Evolutionary conservation across 2,113 vertebrate species (phyloP).

Genomic region (Theristicus caerulescens): DNA sequence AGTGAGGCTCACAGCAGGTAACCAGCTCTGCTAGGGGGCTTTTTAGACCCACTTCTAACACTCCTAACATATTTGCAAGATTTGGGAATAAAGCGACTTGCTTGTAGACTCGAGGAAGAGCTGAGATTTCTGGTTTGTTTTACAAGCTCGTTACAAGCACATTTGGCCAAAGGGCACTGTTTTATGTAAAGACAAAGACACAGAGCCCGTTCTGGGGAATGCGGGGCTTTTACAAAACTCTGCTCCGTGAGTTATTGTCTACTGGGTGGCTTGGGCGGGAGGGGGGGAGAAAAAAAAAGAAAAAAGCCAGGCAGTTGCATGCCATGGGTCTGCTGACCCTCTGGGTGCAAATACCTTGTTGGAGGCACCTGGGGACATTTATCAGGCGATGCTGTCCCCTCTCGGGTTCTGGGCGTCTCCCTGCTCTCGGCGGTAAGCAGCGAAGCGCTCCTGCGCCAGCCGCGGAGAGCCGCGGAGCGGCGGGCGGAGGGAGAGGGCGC

Average conservation of each 20-base stretch:
- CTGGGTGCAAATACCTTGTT: neutral
- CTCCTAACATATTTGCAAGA: slow-evolving; percentile 24
- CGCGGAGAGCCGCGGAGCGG: neutral
- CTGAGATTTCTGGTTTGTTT: slow-evolving; percentile 54
- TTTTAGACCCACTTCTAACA: slow-evolving; percentile 39
- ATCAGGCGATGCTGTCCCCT: neutral
- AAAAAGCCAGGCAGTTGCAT: neutral
- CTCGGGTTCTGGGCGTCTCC: neutral
- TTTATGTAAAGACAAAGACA: slow-evolving; percentile 42
- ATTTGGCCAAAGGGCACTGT: slow-evolving; percentile 53
- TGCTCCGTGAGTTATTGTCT: neutral
- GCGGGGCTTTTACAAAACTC: neutral
- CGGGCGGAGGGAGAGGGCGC: neutral
- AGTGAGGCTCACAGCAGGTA: slow-evolving; percentile 54
- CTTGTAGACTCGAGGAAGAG: neutral
- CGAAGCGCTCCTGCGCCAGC: neutral
- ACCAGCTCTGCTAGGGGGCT: slow-evolving; percentile 19
- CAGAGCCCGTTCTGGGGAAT: neutral
- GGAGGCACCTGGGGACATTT: neutral
- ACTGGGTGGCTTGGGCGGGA: neutral
- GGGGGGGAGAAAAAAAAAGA: no score
- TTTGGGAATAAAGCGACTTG: slow-evolving; percentile 32
- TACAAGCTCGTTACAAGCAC: slow-evolving; percentile 33
- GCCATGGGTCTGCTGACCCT: neutral
- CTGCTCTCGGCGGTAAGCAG: neutral